phyloP scores from a whole-genome alignment of 1,140 invertebrate species.

The Ephestia elutella region DNA sequence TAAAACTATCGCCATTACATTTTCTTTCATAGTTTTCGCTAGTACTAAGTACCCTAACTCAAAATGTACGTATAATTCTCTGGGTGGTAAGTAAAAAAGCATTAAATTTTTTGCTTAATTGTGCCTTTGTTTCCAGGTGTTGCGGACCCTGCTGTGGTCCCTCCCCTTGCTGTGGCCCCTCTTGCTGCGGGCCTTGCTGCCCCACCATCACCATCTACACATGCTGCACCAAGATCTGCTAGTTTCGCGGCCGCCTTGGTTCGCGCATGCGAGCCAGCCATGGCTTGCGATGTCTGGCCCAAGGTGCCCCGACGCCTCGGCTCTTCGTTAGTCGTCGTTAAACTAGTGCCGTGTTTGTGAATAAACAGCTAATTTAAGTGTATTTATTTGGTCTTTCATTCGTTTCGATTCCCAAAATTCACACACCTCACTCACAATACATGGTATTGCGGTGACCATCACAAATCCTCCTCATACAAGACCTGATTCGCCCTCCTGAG shows the following conservation, averaged over 20 bases:
- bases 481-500: no score
- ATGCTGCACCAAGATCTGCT: slow-evolving; percentile 66
- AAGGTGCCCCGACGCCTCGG: slow-evolving; percentile 14
- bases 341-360: slow-evolving; percentile 15
- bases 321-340: slow-evolving; percentile 4
- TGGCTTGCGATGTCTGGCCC: neutral
- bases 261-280: slow-evolving; percentile 12
- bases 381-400: neutral
- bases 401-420: no score
- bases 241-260: slow-evolving; percentile 10
- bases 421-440: no score
- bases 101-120: slow-evolving; percentile 10
- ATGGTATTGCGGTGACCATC: no score
- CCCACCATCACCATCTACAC: slow-evolving; percentile 60
- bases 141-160: slow-evolving; percentile 31
- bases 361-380: slow-evolving; percentile 15
- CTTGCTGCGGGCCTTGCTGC: slow-evolving; percentile 47
- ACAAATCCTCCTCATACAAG: no score
- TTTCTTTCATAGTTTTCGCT: slow-evolving; percentile 14
- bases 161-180: no score
- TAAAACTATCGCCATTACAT: neutral
- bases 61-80: slow-evolving; percentile 38
- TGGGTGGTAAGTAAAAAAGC: neutral
- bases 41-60: slow-evolving; percentile 16
- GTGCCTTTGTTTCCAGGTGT: slow-evolving; percentile 28